These are phyloP conservation scores for Eupsilia transversa DNA, from an alignment of 2,888 invertebrate species.

Conservation along the genomic window DNA sequence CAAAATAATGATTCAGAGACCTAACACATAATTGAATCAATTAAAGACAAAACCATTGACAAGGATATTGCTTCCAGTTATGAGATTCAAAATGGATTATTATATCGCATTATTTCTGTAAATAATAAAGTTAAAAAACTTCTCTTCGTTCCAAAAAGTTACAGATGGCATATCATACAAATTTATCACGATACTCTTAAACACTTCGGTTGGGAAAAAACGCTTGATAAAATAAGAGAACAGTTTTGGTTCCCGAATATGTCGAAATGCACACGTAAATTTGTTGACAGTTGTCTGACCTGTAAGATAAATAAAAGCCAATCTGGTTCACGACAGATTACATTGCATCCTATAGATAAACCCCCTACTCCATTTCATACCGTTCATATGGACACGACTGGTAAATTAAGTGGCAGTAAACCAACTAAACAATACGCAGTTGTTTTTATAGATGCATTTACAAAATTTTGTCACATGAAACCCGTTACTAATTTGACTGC, in stretches of 20 bases:
- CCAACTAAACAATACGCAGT: no score
- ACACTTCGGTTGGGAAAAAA: background rate
- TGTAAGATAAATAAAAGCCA: background rate
- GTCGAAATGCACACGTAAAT: background rate
- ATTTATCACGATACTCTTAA: background rate
- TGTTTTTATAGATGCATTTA: no score
- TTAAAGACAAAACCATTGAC: no score
- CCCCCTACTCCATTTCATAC: slow-evolving; percentile 1
- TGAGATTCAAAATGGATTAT: no score
- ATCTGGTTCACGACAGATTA: background rate
- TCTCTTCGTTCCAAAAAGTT: no score
- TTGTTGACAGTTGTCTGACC: background rate
- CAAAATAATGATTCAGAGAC: no score
- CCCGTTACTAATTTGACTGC: no score
- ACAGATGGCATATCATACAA: background rate
- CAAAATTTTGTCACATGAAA: no score
- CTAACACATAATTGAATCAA: no score
- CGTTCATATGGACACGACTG: background rate
- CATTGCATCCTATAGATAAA: background rate
- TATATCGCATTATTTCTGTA: no score
- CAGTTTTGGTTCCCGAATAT: background rate
- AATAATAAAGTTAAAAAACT: no score
- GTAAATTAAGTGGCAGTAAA: background rate
- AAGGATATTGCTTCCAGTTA: no score
- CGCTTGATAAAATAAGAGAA: background rate